Base-by-base conservation (phyloP, 2,113 vertebrate species). In the Hyperopisus bebe region DNA sequence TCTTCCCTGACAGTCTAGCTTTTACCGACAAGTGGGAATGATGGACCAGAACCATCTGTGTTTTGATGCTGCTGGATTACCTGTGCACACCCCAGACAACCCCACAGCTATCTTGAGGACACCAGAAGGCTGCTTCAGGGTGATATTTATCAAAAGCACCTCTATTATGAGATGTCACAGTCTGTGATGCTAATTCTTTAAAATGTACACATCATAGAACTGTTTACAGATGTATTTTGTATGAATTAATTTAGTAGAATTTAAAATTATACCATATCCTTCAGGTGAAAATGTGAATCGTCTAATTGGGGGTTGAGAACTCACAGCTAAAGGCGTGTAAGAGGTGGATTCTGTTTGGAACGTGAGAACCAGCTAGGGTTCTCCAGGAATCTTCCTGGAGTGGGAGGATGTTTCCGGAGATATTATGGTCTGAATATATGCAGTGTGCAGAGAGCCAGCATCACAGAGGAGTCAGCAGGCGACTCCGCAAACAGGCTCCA, bases 1-100 rank as follows among this genome's bases (percentile, higher is more conserved):
- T 80, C 42, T 80, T 53, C 80, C 44, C 24, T 51, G 8, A 80
- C 17, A 15, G 24, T 85, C 42, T 27, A 48, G 8, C 19, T 85
- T 24, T 48, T 48, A 47, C 82, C 90, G 47, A 88, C 89, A 90
- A 92, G 93, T 92, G 92, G 31, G 91, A 93, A 92, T 94, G 91
- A 90, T 86, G 74, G 53, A 86, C 48, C 42, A 46, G 42, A 85
- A 85, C 21, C 82, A 24, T 42, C 9, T 21, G 44, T 13, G 74
- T 80, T 80, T 19, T 42, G 35, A 17, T 80, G 35, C 74, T 3
- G 15, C 10, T 42, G 2, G 74, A 17, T 35, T 42, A 8, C 74
- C 74, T 17, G 35, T 80, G 74, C 0, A 0, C 15, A 19, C 2
- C 13, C 31, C 74, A 39, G 74, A 42, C 74, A 42, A 5, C 35